These are phyloP conservation scores for Mercenaria mercenaria DNA, from an alignment of 1,140 invertebrate species.

Conservation along the genomic window DNA sequence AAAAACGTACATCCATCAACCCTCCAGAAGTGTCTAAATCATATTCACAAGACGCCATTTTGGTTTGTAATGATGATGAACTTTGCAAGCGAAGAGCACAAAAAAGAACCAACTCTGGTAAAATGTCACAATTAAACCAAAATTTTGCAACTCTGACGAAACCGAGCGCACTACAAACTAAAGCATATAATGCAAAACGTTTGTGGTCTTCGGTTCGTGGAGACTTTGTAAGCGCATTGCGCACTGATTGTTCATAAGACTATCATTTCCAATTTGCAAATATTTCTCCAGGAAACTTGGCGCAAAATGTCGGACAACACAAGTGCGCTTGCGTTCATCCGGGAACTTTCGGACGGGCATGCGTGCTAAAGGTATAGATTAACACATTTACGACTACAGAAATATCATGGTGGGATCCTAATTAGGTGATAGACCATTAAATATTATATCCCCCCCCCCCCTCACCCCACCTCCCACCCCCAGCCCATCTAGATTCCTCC, in stretches of 20 bases:
- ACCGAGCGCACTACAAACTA: background rate
- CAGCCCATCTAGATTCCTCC: too few relatives aligned
- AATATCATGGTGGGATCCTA: too few relatives aligned
- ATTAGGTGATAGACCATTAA: too few relatives aligned
- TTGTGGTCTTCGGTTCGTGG: background rate
- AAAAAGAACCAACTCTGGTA: slow-evolving; percentile 11
- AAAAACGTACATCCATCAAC: slow-evolving; percentile 89
- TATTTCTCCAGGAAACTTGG: slow-evolving; percentile 75
- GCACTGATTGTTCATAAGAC: slow-evolving; percentile 36
- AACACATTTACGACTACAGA: too few relatives aligned
- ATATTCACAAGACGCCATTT: slow-evolving; percentile 86
- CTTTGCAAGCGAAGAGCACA: slow-evolving; percentile 90
- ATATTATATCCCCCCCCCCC: too few relatives aligned
- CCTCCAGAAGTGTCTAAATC: slow-evolving; percentile 89
- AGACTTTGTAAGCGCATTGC: background rate
- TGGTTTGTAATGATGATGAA: slow-evolving; percentile 89
- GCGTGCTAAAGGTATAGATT: slow-evolving; percentile 45
- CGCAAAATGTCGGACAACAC: slow-evolving; percentile 80
- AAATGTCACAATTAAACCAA: slow-evolving; percentile 46
- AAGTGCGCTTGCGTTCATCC: slow-evolving; percentile 80
- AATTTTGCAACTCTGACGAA: slow-evolving; percentile 24
- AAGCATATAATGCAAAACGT: background rate
- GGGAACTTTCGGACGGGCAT: slow-evolving; percentile 69
- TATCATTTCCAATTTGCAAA: slow-evolving; percentile 46
- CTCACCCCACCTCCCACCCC: too few relatives aligned